phyloP scores from a whole-genome alignment of 2,113 vertebrate genomes.

The Passer domesticus region DNA sequence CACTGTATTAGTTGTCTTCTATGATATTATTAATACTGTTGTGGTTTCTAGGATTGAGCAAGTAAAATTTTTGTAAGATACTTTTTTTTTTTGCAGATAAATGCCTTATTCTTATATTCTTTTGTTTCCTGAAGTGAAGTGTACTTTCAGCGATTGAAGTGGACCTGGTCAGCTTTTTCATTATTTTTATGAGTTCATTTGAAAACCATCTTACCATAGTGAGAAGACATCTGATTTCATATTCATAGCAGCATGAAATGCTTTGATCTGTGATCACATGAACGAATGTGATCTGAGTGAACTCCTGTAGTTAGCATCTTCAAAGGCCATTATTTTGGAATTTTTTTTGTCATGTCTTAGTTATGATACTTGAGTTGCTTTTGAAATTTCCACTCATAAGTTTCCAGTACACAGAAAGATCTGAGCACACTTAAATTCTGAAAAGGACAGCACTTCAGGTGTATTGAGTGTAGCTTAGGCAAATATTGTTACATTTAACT shows the following conservation, averaged over 20 bases:
- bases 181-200: neutral
- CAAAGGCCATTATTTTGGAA: neutral
- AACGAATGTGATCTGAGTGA: neutral
- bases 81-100: neutral
- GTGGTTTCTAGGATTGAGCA: neutral
- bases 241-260: neutral
- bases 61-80: neutral
- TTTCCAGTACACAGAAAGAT: neutral
- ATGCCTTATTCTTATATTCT: neutral
- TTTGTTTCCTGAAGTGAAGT: neutral
- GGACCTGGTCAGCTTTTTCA: neutral
- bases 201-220: neutral
- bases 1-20: neutral
- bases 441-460: neutral
- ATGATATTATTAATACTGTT: neutral
- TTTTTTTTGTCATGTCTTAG: neutral
- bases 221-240: neutral
- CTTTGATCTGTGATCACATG: neutral
- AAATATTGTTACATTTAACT: neutral
- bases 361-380: neutral
- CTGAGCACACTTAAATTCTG: neutral
- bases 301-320: neutral
- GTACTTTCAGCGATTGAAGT: neutral
- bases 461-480: neutral
- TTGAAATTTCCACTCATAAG: neutral